Conservation (phyloP, 2,888 invertebrate species). For the Plusia festucae region DNA sequence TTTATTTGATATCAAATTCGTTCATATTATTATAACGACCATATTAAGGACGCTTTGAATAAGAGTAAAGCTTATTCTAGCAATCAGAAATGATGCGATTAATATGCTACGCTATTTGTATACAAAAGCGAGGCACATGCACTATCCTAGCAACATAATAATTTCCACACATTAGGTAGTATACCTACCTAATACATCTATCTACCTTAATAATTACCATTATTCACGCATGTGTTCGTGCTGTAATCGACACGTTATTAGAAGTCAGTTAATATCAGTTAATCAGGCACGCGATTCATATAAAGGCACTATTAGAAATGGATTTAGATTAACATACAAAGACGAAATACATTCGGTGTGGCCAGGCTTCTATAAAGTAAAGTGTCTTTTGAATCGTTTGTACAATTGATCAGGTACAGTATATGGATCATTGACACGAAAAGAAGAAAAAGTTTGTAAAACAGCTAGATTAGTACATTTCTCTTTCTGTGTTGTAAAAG, state of each 20-base stretch:
- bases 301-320: too few species aligned
- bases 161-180: too few species aligned
- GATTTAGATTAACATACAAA: too few species aligned
- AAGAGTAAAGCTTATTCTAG: background rate
- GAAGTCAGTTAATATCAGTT: conserved; percentile 39
- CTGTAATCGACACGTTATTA: conserved; percentile 43
- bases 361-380: conserved; percentile 15
- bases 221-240: conserved; percentile 44
- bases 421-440: too few species aligned
- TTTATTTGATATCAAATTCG: conserved; percentile 43
- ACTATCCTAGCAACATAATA: too few species aligned
- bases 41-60: background rate
- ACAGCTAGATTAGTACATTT: conserved; percentile 64
- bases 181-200: too few species aligned
- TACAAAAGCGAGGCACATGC: background rate
- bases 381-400: too few species aligned
- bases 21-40: conserved; percentile 12
- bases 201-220: conserved; percentile 28
- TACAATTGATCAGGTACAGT: too few species aligned
- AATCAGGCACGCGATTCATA: conserved; percentile 38
- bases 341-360: background rate
- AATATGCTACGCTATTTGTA: background rate
- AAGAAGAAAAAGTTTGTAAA: too few species aligned
- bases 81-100: background rate
- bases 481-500: conserved; percentile 49